Evolutionary conservation across 2,888 invertebrate genomes (phyloP).

Genomic region (Leucozona laternaria): DNA sequence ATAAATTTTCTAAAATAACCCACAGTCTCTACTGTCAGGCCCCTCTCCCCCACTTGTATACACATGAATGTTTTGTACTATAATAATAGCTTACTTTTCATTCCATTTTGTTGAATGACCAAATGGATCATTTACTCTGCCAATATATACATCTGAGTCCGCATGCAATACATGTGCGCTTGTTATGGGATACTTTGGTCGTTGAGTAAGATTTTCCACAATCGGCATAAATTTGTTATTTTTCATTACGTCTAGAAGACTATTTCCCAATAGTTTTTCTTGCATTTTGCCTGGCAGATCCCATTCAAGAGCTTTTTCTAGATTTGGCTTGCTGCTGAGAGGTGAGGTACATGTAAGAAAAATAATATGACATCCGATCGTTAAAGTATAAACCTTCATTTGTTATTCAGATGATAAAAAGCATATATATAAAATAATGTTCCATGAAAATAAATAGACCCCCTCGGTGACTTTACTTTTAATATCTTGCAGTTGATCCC

Average conservation of each 20-base stretch:
- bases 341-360: neutral
- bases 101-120: constrained; percentile 83
- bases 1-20: too few species aligned
- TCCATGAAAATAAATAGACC: too few species aligned
- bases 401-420: too few species aligned
- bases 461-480: too few species aligned
- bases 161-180: constrained; percentile 58
- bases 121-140: constrained; percentile 82
- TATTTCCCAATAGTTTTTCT: constrained; percentile 4
- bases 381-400: too few species aligned
- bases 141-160: constrained; percentile 80
- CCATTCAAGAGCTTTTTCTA: constrained; percentile 30
- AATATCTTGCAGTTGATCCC: too few species aligned
- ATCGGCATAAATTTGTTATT: constrained; percentile 26
- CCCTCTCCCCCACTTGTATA: too few species aligned
- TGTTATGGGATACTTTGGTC: constrained; percentile 72
- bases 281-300: constrained; percentile 68
- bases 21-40: too few species aligned
- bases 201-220: constrained; percentile 68
- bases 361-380: too few species aligned
- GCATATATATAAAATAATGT: too few species aligned
- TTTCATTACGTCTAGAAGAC: constrained; percentile 26
- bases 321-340: neutral
- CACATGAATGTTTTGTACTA: too few species aligned
- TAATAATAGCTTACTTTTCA: constrained; percentile 78